These are phyloP conservation scores for Agrochola circellaris DNA, from an alignment of 2,888 invertebrate genomes.

Conservation along the genomic window DNA sequence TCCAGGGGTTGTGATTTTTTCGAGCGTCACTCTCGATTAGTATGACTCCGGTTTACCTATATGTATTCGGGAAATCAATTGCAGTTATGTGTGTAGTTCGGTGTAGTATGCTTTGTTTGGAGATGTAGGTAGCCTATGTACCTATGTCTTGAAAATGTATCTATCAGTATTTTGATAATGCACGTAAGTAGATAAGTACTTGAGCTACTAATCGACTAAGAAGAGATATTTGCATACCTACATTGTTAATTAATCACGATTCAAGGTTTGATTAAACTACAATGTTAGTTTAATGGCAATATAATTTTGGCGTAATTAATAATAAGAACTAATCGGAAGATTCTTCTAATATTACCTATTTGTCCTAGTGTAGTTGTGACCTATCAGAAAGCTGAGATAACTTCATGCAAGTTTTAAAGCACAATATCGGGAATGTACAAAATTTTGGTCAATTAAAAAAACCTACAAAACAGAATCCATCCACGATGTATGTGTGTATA, in stretches of 20 bases:
- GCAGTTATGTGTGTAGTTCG: constrained; percentile 56
- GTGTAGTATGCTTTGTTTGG: constrained; percentile 20
- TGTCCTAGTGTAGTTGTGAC: not conserved
- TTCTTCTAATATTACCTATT: not conserved
- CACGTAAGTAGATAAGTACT: too few relatives aligned
- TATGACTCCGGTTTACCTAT: constrained; percentile 72
- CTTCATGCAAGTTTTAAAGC: constrained; percentile 19
- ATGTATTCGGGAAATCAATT: constrained; percentile 68
- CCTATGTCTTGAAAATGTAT: not conserved
- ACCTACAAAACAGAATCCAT: constrained; percentile 56
- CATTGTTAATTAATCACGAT: too few relatives aligned
- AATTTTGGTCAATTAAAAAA: constrained; percentile 64
- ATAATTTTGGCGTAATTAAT: not conserved
- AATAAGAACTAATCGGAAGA: not conserved
- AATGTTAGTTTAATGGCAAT: not conserved
- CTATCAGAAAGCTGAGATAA: constrained; percentile 11
- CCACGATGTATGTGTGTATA: constrained; percentile 55
- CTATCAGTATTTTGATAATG: not conserved
- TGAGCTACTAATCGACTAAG: not conserved
- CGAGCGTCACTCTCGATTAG: constrained; percentile 86
- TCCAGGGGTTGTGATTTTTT: constrained; percentile 86
- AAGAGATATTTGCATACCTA: not conserved
- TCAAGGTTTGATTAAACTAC: not conserved
- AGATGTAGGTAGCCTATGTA: not conserved
- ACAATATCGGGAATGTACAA: constrained; percentile 48